Percentiles rank a stretch among this genome's conserved stretches.
Conservation (phyloP, 2,113 vertebrate species). For the Mohoua ochrocephala region DNA sequence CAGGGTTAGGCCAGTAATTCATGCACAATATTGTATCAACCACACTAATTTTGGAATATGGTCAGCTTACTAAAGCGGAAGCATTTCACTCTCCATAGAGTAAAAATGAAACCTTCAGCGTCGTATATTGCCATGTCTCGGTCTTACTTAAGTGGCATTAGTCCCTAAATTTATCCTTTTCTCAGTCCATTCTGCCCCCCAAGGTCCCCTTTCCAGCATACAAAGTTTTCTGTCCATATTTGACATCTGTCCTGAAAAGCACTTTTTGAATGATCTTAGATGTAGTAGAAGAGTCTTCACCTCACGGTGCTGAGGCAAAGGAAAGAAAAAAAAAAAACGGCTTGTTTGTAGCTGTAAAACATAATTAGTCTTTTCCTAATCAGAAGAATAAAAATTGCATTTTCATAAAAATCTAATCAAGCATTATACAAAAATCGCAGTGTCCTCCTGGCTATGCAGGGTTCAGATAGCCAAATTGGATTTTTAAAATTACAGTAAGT, state of each 20-base stretch:
- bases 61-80: conserved; percentile 51
- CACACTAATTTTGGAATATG: conserved; percentile 7
- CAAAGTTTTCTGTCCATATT: conserved; percentile 24
- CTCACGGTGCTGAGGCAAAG: background rate
- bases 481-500: conserved; percentile 34
- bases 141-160: conserved; percentile 48
- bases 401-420: conserved; percentile 37
- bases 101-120: conserved; percentile 37
- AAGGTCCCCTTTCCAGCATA: conserved; percentile 10
- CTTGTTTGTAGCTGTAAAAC: conserved; percentile 18
- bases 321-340: background rate
- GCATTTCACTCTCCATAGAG: conserved; percentile 55
- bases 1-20: conserved; percentile 46
- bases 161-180: conserved; percentile 31
- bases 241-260: conserved; percentile 34
- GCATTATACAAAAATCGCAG: background rate
- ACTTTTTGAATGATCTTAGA: conserved; percentile 51
- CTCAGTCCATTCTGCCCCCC: background rate
- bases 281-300: conserved; percentile 3
- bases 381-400: conserved; percentile 9
- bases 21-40: background rate
- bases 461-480: conserved; percentile 31
- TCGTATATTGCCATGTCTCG: conserved; percentile 19
- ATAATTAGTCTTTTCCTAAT: conserved; percentile 11
- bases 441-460: conserved; percentile 33